A percentile compares a stretch with the other conserved stretches of the same genome.
These are phyloP conservation scores for Plecotus auritus DNA, from an alignment of 2,113 vertebrate species.

Conservation along the genomic window DNA sequence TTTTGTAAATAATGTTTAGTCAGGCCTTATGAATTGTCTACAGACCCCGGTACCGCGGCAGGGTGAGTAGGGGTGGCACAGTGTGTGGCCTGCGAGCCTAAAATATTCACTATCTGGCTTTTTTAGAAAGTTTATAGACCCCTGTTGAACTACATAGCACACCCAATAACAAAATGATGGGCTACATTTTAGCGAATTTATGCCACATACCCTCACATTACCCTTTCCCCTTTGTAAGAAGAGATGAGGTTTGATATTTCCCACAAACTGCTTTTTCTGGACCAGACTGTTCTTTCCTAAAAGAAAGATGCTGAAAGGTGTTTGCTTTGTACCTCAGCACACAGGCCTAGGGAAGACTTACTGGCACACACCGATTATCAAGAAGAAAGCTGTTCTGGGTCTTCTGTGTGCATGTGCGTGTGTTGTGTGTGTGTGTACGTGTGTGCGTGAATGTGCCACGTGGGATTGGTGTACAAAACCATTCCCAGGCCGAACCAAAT, in stretches of 20 bases:
- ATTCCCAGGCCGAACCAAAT: neutral
- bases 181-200: neutral
- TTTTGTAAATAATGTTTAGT: neutral
- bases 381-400: slow-evolving; percentile 1
- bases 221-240: neutral
- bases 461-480: neutral
- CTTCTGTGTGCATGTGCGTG: neutral
- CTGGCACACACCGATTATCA: neutral
- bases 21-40: neutral
- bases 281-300: neutral
- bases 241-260: neutral
- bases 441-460: neutral
- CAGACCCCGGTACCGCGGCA: neutral
- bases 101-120: neutral
- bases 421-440: too few species aligned
- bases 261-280: neutral
- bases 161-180: neutral
- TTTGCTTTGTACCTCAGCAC: neutral
- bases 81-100: neutral
- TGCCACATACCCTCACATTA: neutral
- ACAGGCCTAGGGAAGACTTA: neutral
- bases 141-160: neutral
- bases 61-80: neutral
- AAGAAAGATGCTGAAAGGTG: slow-evolving; percentile 37
- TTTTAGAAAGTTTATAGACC: neutral